Evolutionary conservation across 2,113 vertebrate genomes (phyloP).

Genomic region (Mormyrus lacerda): DNA sequence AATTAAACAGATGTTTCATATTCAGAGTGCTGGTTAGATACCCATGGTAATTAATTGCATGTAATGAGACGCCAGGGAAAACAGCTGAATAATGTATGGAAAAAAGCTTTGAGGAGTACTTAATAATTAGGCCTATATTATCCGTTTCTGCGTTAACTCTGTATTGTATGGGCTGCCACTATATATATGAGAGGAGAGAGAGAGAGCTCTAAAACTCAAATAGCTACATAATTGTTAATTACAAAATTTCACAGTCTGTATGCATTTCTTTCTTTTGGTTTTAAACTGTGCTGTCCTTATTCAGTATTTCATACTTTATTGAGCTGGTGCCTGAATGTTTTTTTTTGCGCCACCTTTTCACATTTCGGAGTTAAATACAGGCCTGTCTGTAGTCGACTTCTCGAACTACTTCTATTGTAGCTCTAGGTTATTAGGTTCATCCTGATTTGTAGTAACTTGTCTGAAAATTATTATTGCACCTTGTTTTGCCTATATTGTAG

Average conservation of each 20-base stretch:
- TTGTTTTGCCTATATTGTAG: not conserved
- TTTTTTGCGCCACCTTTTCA: too few relatives aligned
- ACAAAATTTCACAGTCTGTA: too few relatives aligned
- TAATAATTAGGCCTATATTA: constrained; percentile 7
- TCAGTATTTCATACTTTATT: not conserved
- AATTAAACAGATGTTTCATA: not conserved
- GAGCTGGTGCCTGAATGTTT: too few relatives aligned
- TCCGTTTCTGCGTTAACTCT: not conserved
- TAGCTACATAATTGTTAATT: not conserved
- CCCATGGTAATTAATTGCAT: not conserved
- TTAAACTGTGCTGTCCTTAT: not conserved
- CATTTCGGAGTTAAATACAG: not conserved
- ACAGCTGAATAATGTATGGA: not conserved
- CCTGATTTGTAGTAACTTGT: not conserved
- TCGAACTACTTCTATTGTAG: not conserved
- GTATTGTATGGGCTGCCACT: not conserved
- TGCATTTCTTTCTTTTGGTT: not conserved
- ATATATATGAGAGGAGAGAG: not conserved
- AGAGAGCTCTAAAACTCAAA: not conserved
- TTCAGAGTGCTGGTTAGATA: not conserved
- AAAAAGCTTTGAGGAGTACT: not conserved
- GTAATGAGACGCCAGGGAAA: constrained; percentile 4
- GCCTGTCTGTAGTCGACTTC: not conserved
- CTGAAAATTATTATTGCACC: not conserved
- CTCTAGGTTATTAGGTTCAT: not conserved